A percentile compares a stretch with the other conserved stretches of the same genome.
These are phyloP conservation scores for Pseudoips prasinana DNA, from an alignment of 2,888 invertebrate genomes.

Conservation along the genomic window DNA sequence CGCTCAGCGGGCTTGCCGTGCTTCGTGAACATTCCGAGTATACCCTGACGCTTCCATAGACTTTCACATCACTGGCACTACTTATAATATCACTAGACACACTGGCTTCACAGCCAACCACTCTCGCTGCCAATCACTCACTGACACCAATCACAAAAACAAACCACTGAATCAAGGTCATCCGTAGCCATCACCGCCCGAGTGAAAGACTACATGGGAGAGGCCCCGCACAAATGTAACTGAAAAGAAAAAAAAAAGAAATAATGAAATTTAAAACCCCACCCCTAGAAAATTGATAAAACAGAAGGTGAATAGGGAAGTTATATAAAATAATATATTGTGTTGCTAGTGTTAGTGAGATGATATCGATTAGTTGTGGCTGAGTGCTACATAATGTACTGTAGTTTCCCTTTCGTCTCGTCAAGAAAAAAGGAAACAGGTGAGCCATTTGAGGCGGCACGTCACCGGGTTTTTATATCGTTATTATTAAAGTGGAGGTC, in stretches of 20 bases:
- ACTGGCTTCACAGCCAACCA: slow-evolving; percentile 42
- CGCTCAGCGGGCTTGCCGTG: slow-evolving; percentile 76
- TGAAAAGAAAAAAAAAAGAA: slow-evolving; percentile 78
- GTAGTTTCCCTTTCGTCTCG: slow-evolving; percentile 39
- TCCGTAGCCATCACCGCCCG: slow-evolving; percentile 69
- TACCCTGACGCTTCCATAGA: slow-evolving; percentile 71
- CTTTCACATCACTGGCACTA: slow-evolving; percentile 74
- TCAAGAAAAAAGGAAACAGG: slow-evolving; percentile 41
- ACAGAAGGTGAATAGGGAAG: slow-evolving; percentile 33
- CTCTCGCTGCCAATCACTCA: slow-evolving; percentile 49
- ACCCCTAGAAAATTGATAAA: slow-evolving; percentile 23
- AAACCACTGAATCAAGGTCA: slow-evolving; percentile 66
- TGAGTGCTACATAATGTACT: slow-evolving; percentile 43
- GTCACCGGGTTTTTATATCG: slow-evolving; percentile 39
- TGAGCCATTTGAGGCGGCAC: slow-evolving; percentile 33
- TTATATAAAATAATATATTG: not conserved
- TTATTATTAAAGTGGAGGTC: slow-evolving; percentile 52
- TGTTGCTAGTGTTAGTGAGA: no score
- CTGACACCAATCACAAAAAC: slow-evolving; percentile 60
- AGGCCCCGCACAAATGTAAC: slow-evolving; percentile 63
- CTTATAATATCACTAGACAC: slow-evolving; percentile 51
- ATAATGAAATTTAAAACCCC: slow-evolving; percentile 56
- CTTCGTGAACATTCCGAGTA: slow-evolving; percentile 78
- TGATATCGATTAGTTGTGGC: slow-evolving; percentile 37
- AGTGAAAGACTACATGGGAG: slow-evolving; percentile 59